Evolutionary conservation across 2,888 invertebrate species (phyloP).

Genomic region (Drosophila falleni): DNA sequence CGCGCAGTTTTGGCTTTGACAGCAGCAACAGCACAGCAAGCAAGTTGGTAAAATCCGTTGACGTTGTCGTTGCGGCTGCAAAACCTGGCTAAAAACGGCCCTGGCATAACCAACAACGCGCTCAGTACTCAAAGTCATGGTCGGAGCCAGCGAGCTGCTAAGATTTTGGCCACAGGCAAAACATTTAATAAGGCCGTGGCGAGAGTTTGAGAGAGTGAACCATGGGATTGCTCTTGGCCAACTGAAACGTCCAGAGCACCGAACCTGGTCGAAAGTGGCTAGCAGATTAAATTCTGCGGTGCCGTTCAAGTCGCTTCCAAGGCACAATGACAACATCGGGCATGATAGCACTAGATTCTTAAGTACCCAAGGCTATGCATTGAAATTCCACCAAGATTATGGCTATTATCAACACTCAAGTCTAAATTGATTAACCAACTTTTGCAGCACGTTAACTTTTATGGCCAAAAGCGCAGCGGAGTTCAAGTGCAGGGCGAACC

Average conservation of each 20-base stretch:
- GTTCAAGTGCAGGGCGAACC: conserved; percentile 24
- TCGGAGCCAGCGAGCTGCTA: conserved; percentile 53
- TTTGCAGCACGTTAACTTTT: conserved; percentile 57
- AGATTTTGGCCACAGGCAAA: conserved; percentile 69
- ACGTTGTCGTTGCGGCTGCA: conserved; percentile 51
- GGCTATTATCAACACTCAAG: conserved; percentile 69
- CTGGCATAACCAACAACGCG: conserved; percentile 6
- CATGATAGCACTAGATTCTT: conserved; percentile 1
- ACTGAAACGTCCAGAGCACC: conserved; percentile 2
- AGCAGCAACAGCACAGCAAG: conserved; percentile 41
- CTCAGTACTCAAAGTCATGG: conserved; percentile 56
- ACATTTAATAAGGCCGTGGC: conserved; percentile 67
- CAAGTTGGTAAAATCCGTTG: conserved; percentile 41
- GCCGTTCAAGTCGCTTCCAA: conserved; percentile 1
- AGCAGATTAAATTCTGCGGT: conserved; percentile 41
- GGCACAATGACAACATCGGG: conserved; percentile 20
- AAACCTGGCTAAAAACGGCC: conserved; percentile 48
- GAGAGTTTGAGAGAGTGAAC: conserved; percentile 19
- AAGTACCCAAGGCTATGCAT: conserved; percentile 9
- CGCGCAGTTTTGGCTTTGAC: conserved; percentile 79
- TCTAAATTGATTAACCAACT: conserved; percentile 75
- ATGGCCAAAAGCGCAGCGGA: conserved; percentile 36
- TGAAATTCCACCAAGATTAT: conserved; percentile 40
- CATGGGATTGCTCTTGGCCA: conserved; percentile 5
- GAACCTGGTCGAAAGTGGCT: conserved; percentile 12